phyloP scores from a whole-genome alignment of 2,113 vertebrate species.

The Meles meles region DNA sequence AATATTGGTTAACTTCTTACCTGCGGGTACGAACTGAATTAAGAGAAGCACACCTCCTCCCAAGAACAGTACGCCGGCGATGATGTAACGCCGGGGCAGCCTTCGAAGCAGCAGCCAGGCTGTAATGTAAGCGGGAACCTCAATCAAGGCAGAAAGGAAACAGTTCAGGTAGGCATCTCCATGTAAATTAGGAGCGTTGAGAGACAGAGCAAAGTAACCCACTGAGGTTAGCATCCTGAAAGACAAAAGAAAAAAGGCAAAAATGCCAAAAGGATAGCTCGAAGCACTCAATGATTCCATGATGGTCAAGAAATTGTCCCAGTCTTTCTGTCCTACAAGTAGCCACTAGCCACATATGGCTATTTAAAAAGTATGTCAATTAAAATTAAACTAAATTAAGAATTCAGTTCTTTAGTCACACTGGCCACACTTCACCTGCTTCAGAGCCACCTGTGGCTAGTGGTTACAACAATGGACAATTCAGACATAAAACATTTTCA shows the following conservation, averaged over 20 bases:
- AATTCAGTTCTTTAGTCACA: background rate
- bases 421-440: background rate
- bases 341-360: background rate
- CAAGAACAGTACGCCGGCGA: slow-evolving; percentile 82
- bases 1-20: slow-evolving; percentile 73
- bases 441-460: background rate
- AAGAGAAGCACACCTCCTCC: slow-evolving; percentile 89
- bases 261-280: slow-evolving; percentile 17
- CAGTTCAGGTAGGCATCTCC: slow-evolving; percentile 90
- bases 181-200: slow-evolving; percentile 91
- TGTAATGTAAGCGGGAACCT: slow-evolving; percentile 89
- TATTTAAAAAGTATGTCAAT: slow-evolving; percentile 21
- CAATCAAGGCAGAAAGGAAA: slow-evolving; percentile 91
- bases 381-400: background rate
- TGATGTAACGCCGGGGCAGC: slow-evolving; percentile 84
- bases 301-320: background rate
- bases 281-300: background rate
- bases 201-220: slow-evolving; percentile 91
- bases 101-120: slow-evolving; percentile 91
- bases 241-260: slow-evolving; percentile 16
- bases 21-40: slow-evolving; percentile 87
- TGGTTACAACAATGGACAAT: background rate
- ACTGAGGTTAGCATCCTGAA: slow-evolving; percentile 89
- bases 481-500: background rate
- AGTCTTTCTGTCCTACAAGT: background rate